Conservation (phyloP, 2,797 vertebrate genomes). For the Acanthornis magna region DNA sequence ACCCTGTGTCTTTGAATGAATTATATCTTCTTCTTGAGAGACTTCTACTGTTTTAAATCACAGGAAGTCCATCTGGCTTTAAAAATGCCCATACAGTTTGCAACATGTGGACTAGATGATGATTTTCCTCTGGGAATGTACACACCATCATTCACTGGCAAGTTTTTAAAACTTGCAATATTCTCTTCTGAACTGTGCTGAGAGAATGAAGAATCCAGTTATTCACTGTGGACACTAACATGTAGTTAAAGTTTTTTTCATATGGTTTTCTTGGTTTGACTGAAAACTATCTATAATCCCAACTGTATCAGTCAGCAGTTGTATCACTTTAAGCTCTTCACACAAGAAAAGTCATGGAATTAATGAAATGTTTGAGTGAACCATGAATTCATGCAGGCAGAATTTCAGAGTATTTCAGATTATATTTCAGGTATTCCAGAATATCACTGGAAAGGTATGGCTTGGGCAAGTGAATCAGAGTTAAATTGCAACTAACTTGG, state of each 20-base stretch:
- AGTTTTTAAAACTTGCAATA: not conserved
- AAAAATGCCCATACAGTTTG: not conserved
- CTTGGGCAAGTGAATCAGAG: not conserved
- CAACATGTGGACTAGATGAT: constrained; percentile 1
- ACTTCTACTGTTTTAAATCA: not conserved
- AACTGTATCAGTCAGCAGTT: not conserved
- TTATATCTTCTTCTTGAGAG: not conserved
- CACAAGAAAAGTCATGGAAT: not conserved
- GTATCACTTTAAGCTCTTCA: not conserved
- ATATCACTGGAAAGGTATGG: not conserved
- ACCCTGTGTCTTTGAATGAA: not conserved
- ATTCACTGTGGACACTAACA: not conserved
- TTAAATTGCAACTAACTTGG: not conserved
- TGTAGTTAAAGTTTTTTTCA: not conserved
- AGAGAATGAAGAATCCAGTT: not conserved
- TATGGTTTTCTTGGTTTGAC: not conserved
- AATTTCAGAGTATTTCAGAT: not conserved
- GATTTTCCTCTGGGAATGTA: constrained; percentile 15
- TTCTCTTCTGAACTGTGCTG: not conserved
- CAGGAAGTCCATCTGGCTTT: not conserved
- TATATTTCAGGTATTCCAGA: too few relatives aligned
- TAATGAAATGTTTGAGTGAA: not conserved
- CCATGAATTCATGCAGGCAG: not conserved
- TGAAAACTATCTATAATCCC: not conserved
- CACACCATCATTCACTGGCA: not conserved